phyloP scores from a whole-genome alignment of 1,140 invertebrate species.

The Muscidifurax raptorellus region DNA sequence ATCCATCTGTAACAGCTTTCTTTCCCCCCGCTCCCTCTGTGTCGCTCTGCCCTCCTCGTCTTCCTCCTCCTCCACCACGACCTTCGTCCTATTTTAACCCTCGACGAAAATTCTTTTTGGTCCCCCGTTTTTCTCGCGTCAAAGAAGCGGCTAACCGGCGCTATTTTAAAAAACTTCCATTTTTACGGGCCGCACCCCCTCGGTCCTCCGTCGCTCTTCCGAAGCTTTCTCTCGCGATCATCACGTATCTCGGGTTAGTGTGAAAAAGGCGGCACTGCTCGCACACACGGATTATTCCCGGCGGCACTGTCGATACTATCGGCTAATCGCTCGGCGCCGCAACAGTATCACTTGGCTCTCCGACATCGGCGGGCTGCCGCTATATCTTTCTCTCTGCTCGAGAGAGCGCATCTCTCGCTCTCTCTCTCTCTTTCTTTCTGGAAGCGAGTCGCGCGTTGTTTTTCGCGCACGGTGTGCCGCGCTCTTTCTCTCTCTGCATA shows the following conservation, averaged over 20 bases:
- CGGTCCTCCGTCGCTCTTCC: too few relatives aligned
- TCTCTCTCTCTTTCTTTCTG: too few relatives aligned
- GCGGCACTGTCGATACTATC: background rate
- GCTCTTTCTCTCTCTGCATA: background rate
- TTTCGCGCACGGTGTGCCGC: background rate
- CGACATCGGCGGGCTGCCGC: conserved; percentile 6
- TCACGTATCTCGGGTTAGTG: too few relatives aligned
- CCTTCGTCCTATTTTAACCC: background rate
- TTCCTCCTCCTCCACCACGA: background rate
- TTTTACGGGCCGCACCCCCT: too few relatives aligned
- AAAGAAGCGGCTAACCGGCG: too few relatives aligned
- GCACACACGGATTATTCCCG: background rate
- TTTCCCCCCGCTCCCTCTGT: conserved; percentile 23
- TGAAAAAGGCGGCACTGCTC: too few relatives aligned
- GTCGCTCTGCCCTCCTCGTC: conserved; percentile 10
- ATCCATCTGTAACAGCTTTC: conserved; percentile 1
- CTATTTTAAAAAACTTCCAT: too few relatives aligned
- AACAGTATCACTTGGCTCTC: background rate
- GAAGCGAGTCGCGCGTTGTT: too few relatives aligned
- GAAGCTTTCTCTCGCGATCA: too few relatives aligned
- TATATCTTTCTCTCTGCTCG: conserved; percentile 4
- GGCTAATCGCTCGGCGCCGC: conserved; percentile 3
- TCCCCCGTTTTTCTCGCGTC: too few relatives aligned
- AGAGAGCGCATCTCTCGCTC: conserved; percentile 7
- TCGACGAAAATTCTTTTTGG: too few relatives aligned